phyloP scores from a whole-genome alignment of 2,797 vertebrate genomes.

The Zalophus californianus region DNA sequence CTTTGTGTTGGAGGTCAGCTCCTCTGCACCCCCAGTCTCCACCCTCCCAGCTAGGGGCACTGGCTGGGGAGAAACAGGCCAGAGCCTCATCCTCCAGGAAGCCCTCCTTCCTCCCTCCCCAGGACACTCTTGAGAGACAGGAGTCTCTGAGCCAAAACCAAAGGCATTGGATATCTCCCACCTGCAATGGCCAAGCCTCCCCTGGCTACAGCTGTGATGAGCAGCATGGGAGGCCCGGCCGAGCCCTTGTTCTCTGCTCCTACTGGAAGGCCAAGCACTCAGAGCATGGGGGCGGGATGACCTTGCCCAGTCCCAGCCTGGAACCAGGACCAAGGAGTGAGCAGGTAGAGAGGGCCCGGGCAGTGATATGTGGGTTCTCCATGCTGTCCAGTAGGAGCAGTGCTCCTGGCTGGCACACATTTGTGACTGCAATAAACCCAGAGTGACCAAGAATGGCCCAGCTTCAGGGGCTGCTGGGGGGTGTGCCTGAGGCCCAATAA shows the following conservation, averaged over 20 bases:
- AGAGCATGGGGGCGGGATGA: background rate
- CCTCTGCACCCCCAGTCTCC: background rate
- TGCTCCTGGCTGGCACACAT: background rate
- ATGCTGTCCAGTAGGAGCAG: rapidly evolving
- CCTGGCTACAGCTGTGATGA: background rate
- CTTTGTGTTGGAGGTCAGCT: background rate
- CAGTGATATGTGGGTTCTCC: rapidly evolving
- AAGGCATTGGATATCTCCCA: background rate
- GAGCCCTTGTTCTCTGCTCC: background rate
- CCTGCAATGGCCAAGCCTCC: too few species aligned
- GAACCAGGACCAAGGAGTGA: background rate
- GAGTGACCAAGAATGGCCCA: background rate
- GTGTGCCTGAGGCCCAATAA: background rate
- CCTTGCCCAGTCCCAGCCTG: background rate
- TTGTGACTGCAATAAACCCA: background rate
- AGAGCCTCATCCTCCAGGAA: background rate
- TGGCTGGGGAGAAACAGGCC: background rate
- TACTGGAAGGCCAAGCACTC: background rate
- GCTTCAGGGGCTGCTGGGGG: background rate
- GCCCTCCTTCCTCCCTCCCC: background rate
- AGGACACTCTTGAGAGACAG: background rate
- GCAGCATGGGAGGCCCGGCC: too few species aligned
- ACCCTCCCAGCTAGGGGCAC: background rate
- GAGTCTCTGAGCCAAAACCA: background rate
- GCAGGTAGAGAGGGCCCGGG: background rate